Base-by-base conservation (phyloP, 2,113 vertebrate genomes). In the Esox niger region DNA sequence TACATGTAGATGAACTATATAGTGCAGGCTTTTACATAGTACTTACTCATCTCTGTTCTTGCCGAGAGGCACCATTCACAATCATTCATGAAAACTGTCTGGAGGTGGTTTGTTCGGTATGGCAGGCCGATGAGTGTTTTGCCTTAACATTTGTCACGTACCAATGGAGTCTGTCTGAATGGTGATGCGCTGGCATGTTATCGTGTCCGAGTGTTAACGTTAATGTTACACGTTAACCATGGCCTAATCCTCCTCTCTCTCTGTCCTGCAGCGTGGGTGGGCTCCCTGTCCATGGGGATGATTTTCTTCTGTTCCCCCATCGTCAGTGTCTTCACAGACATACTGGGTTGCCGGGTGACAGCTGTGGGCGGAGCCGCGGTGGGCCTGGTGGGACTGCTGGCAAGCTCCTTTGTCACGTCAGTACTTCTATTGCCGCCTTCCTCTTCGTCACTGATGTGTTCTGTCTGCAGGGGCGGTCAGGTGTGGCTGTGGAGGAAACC, bases 251-350 rank as follows among this genome's bases (percentile, higher is more conserved):
- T 68, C 1, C 23, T 80, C 26, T 35, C 54, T 58, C 38, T 46
- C 33, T 58, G 33, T 58, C 4, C 78, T 83, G 49, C 92, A 98
- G 97, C 97, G 0, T 96, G 93, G 95, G 96, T 98, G 63, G 90
- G 90, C 77, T 98, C 96, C 33, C 90, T 99, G 35, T 95, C 94
- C 32, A 98, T 99, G 95, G 97, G 97, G 2, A 96, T 99, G 96
- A 95, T 99, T 82, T 99, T 99, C 91, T 94, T 98, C 88, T 98
- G 96, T 80, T 98, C 97, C 54, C 97, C 97, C 2, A 93, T 98
- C 58, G 97, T 94, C 88, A 98, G 95, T 43, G 63, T 98, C 79
- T 96, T 97, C 90, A 99, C 97, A 2, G 96, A 98, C 81, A 57
- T 94, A 29, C 90, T 94, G 3, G 97, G 97, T 20, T 98, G 96